phyloP scores from a whole-genome alignment of 2,113 vertebrate genomes.

The Salvelinus namaycush region DNA sequence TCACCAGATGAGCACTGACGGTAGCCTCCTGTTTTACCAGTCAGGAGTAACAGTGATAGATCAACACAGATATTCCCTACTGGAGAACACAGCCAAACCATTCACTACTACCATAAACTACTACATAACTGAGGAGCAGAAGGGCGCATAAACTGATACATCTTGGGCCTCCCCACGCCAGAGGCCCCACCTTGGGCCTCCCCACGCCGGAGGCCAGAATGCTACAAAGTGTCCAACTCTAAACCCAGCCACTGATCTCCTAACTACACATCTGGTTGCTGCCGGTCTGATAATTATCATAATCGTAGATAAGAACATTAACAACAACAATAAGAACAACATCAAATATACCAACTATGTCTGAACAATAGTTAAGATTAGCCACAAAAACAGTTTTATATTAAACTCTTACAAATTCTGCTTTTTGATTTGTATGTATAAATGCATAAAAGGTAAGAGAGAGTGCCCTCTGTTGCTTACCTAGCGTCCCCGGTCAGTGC shows the following conservation, averaged over 20 bases:
- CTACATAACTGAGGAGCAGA: background rate
- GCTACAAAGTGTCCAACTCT: slow-evolving; percentile 56
- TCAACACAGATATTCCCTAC: slow-evolving; percentile 26
- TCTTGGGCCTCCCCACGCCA: slow-evolving; percentile 19
- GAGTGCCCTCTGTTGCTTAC: slow-evolving; percentile 73
- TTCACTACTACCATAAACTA: background rate
- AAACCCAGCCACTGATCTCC: slow-evolving; percentile 49
- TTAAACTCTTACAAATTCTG: slow-evolving; percentile 82
- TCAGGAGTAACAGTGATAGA: slow-evolving; percentile 10
- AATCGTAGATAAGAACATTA: slow-evolving; percentile 67
- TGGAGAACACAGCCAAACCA: slow-evolving; percentile 10
- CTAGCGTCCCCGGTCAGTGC: slow-evolving; percentile 74
- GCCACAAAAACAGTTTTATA: slow-evolving; percentile 80
- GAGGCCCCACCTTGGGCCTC: slow-evolving; percentile 41
- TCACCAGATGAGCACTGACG: background rate
- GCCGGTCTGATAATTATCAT: slow-evolving; percentile 68
- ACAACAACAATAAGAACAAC: slow-evolving; percentile 57
- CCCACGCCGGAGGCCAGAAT: slow-evolving; percentile 39
- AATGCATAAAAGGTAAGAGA: slow-evolving; percentile 81
- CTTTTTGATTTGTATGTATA: slow-evolving; percentile 77
- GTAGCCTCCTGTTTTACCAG: slow-evolving; percentile 15
- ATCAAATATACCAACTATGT: slow-evolving; percentile 64
- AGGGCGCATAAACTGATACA: slow-evolving; percentile 39
- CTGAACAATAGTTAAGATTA: slow-evolving; percentile 71
- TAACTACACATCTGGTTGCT: slow-evolving; percentile 56